phyloP scores from a whole-genome alignment of 2,888 invertebrate species.

The Gymnoscelis rufifasciata region DNA sequence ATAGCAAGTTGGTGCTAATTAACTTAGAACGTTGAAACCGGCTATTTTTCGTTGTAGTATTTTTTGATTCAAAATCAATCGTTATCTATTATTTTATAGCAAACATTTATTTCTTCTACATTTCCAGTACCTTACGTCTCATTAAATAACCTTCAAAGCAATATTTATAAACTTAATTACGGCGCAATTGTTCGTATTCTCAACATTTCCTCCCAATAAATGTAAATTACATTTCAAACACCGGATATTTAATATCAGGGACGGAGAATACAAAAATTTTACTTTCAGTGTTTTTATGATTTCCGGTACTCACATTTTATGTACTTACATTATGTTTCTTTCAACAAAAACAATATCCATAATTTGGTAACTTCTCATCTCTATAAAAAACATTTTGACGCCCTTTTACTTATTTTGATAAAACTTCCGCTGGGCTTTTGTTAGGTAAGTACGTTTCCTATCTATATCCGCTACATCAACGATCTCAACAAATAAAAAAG shows the following conservation, averaged over 20 bases:
- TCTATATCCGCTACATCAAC: slow-evolving; percentile 1
- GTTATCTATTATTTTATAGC: no score
- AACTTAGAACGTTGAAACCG: no score
- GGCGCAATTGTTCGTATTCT: slow-evolving; percentile 4
- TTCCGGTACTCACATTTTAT: slow-evolving; percentile 4
- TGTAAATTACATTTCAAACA: slow-evolving; percentile 33
- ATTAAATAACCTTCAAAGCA: neutral
- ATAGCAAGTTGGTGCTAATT: no score
- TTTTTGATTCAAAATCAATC: no score
- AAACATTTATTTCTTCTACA: no score
- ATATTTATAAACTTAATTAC: neutral
- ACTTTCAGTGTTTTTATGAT: slow-evolving; percentile 15
- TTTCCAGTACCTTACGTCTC: no score
- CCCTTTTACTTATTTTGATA: neutral
- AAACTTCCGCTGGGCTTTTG: neutral
- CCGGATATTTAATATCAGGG: slow-evolving; percentile 33
- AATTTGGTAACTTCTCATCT: neutral
- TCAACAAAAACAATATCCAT: neutral
- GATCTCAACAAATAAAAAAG: slow-evolving; percentile 3
- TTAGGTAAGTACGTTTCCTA: slow-evolving; percentile 1
- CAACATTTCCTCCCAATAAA: slow-evolving; percentile 12
- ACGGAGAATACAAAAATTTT: slow-evolving; percentile 22
- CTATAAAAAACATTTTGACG: neutral
- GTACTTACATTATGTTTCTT: neutral
- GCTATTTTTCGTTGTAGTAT: no score